Percentiles rank a stretch among this genome's conserved stretches.
Conservation (phyloP, 2,797 vertebrate species). For the Forpus xanthops region DNA sequence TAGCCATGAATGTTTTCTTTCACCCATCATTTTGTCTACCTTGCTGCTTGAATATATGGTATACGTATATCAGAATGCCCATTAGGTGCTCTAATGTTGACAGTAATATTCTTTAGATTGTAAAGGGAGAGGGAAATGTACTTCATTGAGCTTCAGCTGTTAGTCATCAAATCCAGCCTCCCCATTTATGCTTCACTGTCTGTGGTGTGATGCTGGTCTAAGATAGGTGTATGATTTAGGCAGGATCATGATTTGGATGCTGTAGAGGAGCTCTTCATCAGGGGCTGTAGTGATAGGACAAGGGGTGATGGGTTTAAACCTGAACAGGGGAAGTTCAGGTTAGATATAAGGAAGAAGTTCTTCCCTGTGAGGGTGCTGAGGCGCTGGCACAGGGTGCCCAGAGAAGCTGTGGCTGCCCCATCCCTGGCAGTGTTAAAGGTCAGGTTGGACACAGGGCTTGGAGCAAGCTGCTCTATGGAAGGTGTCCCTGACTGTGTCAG, state of each 20-base stretch:
- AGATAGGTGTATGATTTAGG: neutral
- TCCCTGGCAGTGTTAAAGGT: too few relatives aligned
- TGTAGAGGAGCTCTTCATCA: neutral
- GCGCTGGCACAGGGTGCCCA: neutral
- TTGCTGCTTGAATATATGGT: neutral
- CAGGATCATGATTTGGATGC: neutral
- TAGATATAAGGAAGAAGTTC: rapidly evolving
- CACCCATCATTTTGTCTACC: neutral
- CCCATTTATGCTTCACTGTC: rapidly evolving
- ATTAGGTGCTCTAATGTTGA: neutral
- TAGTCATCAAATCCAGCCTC: neutral
- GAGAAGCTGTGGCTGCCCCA: too few relatives aligned
- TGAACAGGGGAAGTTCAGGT: neutral
- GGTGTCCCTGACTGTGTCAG: neutral
- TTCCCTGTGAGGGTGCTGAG: neutral
- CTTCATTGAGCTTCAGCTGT: neutral
- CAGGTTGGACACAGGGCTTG: too few relatives aligned
- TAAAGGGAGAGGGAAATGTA: neutral
- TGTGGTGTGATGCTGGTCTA: neutral
- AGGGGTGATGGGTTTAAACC: neutral
- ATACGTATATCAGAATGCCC: rapidly evolving
- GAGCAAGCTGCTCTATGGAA: neutral
- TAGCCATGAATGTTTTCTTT: neutral
- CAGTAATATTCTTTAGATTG: neutral
- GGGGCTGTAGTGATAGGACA: neutral